A percentile compares a stretch with the other conserved stretches of the same genome.
These are phyloP conservation scores for Netta rufina DNA, from an alignment of 2,797 vertebrate species.

Conservation along the genomic window DNA sequence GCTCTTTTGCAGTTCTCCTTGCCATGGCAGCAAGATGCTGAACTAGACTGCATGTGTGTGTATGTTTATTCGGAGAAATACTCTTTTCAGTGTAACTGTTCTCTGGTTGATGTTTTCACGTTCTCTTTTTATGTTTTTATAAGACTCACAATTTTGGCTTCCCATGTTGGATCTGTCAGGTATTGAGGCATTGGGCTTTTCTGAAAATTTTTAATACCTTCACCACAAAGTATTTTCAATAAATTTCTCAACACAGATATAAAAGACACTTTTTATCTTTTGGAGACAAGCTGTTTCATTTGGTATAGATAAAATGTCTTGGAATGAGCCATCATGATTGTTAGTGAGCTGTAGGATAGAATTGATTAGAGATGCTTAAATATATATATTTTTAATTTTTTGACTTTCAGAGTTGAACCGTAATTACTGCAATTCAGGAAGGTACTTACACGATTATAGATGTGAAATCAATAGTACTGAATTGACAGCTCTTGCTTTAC, in stretches of 20 bases:
- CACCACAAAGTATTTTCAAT: background rate
- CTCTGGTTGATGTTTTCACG: background rate
- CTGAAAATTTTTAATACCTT: background rate
- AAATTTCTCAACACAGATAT: background rate
- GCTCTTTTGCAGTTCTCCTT: constrained; percentile 32
- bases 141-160: background rate
- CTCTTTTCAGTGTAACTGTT: background rate
- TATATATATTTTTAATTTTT: no score
- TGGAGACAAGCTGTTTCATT: background rate
- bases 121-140: background rate
- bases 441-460: background rate
- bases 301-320: background rate
- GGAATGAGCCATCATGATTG: background rate
- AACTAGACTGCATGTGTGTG: background rate
- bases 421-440: background rate
- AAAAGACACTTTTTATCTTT: background rate
- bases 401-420: background rate
- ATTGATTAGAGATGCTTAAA: background rate
- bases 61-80: background rate
- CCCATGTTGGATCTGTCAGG: background rate
- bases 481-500: background rate
- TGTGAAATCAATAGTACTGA: background rate
- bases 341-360: background rate
- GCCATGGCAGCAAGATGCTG: background rate
- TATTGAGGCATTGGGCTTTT: background rate